These are phyloP conservation scores for Molorchus minor DNA, from an alignment of 2,888 invertebrate species.

Conservation along the genomic window DNA sequence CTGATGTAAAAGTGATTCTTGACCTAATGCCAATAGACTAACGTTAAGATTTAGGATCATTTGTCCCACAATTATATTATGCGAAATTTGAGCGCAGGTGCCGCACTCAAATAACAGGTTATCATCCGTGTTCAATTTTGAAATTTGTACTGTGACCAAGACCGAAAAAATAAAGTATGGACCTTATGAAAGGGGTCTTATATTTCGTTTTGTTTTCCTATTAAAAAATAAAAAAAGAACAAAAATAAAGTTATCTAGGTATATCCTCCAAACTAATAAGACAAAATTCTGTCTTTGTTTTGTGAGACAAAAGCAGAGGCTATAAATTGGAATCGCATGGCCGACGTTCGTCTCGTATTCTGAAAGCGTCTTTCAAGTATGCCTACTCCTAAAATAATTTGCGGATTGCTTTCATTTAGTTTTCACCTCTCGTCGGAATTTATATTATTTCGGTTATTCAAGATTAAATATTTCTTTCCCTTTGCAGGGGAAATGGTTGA, in stretches of 20 bases:
- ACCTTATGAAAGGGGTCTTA: too few species aligned
- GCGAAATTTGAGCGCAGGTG: too few species aligned
- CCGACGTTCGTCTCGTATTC: constrained; percentile 16
- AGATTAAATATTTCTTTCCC: constrained; percentile 31
- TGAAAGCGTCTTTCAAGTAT: constrained; percentile 17
- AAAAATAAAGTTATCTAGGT: constrained; percentile 11
- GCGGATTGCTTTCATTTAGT: constrained; percentile 35
- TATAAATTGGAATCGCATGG: constrained; percentile 22
- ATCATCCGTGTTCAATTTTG: too few species aligned
- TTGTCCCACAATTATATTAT: too few species aligned
- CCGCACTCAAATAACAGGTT: too few species aligned
- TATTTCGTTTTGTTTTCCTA: too few species aligned
- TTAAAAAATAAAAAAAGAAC: not conserved
- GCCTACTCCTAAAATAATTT: constrained; percentile 33
- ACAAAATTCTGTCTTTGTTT: constrained; percentile 22
- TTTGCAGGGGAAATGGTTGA: constrained; percentile 9
- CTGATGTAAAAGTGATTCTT: too few species aligned
- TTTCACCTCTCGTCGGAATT: constrained; percentile 27
- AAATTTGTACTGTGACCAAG: too few species aligned
- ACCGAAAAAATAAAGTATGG: too few species aligned
- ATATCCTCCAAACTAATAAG: constrained; percentile 21
- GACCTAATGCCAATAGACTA: too few species aligned
- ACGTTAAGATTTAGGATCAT: too few species aligned
- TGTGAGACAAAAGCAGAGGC: constrained; percentile 12
- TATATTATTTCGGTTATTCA: constrained; percentile 31